These are phyloP conservation scores for Propithecus coquereli DNA, from an alignment of 2,113 vertebrate genomes.

Conservation along the genomic window DNA sequence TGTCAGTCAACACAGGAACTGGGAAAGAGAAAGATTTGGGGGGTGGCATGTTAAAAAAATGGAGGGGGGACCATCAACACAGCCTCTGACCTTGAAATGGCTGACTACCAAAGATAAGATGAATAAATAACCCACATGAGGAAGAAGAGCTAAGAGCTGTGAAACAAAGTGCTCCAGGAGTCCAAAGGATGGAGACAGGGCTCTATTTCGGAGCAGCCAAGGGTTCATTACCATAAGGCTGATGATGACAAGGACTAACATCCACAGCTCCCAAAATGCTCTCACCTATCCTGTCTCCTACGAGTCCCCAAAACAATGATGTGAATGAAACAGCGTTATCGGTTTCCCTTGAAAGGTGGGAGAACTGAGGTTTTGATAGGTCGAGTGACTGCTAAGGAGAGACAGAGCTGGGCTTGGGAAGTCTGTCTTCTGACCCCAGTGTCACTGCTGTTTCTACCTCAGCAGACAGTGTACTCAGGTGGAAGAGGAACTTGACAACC, in stretches of 20 bases:
- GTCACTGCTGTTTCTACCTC: background rate
- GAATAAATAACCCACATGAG: background rate
- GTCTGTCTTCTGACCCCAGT: background rate
- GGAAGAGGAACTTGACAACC: background rate
- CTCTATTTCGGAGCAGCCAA: background rate
- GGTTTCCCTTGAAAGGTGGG: background rate
- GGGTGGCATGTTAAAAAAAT: background rate
- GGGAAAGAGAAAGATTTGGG: background rate
- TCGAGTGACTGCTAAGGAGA: background rate
- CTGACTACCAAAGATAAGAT: background rate
- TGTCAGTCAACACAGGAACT: background rate
- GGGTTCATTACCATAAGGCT: background rate
- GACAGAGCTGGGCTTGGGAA: background rate
- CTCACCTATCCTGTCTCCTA: background rate
- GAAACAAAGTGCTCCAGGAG: too few species aligned
- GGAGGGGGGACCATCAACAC: background rate
- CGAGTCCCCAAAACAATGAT: background rate
- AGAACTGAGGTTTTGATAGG: background rate
- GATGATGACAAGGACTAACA: background rate
- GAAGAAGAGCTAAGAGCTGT: background rate
- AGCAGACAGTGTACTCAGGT: background rate
- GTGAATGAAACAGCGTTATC: background rate
- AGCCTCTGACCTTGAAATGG: background rate
- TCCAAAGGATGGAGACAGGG: background rate
- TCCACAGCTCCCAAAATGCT: background rate